Percentiles rank a stretch among this genome's conserved stretches.
phyloP scores from a whole-genome alignment of 1,140 invertebrate species.

The Hermatobates lingyangjiaoensis region DNA sequence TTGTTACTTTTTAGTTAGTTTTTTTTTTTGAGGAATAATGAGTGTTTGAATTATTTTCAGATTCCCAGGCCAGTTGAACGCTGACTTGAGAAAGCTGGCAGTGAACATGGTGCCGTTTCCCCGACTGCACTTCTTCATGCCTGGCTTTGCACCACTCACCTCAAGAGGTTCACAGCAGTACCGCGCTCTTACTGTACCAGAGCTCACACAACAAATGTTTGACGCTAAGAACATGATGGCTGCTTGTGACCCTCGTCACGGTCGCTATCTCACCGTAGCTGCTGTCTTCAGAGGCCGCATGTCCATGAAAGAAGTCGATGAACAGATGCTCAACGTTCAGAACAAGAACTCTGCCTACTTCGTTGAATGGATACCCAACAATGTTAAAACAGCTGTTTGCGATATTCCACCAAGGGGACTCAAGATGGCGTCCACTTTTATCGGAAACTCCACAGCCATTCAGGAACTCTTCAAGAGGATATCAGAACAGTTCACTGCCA shows the following conservation, averaged over 20 bases:
- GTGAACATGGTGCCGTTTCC: slow-evolving; percentile 87
- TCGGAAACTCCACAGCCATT: slow-evolving; percentile 23
- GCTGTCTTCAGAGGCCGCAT: slow-evolving; percentile 51
- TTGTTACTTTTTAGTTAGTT: too few species aligned
- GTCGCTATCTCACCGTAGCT: too few species aligned
- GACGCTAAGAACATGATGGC: too few species aligned
- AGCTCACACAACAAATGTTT: slow-evolving; percentile 39
- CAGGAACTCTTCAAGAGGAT: slow-evolving; percentile 24
- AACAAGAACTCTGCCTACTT: slow-evolving; percentile 44
- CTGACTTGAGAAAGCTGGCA: slow-evolving; percentile 64
- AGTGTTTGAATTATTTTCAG: too few species aligned
- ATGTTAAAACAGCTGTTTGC: slow-evolving; percentile 37
- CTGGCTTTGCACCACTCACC: slow-evolving; percentile 65
- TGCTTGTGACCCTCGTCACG: too few species aligned
- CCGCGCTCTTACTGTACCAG: slow-evolving; percentile 44
- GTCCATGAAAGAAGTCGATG: too few species aligned
- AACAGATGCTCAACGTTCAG: slow-evolving; percentile 51
- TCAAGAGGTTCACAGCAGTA: slow-evolving; percentile 47
- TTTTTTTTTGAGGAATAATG: too few species aligned
- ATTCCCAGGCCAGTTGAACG: slow-evolving; percentile 66
- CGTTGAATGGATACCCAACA: slow-evolving; percentile 39
- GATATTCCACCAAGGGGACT: slow-evolving; percentile 34
- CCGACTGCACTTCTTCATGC: slow-evolving; percentile 52
- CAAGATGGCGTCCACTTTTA: slow-evolving; percentile 26
- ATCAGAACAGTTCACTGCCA: slow-evolving; percentile 31